Percentiles rank a stretch among this genome's conserved stretches.
Conservation (phyloP, 2,113 vertebrate species). For the Bombycilla garrulus region DNA sequence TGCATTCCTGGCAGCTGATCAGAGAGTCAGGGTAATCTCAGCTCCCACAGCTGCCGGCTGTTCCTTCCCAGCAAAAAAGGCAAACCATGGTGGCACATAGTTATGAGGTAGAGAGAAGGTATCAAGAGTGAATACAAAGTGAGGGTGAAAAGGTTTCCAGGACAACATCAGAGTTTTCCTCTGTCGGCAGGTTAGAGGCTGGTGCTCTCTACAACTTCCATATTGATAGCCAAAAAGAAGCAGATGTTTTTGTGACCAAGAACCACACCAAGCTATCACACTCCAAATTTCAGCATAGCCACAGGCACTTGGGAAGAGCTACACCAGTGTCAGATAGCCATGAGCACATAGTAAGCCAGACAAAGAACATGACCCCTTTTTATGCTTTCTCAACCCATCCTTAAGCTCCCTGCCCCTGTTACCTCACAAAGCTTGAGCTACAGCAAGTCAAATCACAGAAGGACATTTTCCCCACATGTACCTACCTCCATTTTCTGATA, state of each 20-base stretch:
- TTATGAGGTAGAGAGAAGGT: not conserved
- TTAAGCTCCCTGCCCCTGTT: not conserved
- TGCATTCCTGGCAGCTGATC: slow-evolving; percentile 54
- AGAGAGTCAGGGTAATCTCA: slow-evolving; percentile 22
- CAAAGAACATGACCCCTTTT: not conserved
- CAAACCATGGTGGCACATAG: not conserved
- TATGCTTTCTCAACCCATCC: not conserved
- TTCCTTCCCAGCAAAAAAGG: slow-evolving; percentile 13
- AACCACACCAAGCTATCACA: not conserved
- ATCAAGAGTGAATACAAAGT: not conserved
- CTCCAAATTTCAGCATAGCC: not conserved
- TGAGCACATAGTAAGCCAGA: not conserved
- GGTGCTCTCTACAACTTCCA: not conserved
- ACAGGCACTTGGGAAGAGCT: not conserved
- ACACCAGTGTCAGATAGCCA: not conserved
- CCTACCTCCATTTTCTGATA: not conserved
- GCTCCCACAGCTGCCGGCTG: not conserved
- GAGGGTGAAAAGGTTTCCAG: not conserved
- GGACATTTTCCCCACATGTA: not conserved
- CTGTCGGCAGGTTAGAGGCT: not conserved
- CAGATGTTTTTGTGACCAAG: not conserved
- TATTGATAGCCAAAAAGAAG: not conserved
- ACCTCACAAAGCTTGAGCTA: not conserved
- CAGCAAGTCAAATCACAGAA: not conserved
- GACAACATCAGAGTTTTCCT: not conserved